Conservation (phyloP, 2,888 invertebrate genomes). For the Eupithecia insigniata region DNA sequence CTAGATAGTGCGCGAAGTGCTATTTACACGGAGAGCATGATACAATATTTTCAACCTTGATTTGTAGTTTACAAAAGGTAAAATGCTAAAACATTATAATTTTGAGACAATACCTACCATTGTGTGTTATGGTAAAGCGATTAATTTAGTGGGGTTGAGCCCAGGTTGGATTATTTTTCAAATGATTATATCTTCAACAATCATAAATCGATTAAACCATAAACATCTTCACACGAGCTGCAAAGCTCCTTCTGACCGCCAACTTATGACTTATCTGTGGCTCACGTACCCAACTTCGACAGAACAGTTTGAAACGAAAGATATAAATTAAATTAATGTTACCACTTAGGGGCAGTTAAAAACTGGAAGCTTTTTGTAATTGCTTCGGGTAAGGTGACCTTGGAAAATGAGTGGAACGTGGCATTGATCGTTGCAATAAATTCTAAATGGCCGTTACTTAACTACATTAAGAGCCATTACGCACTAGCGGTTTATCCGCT, state of each 20-base stretch:
- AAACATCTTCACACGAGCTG: constrained; percentile 13
- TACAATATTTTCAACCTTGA: too few species aligned
- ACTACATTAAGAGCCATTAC: not conserved
- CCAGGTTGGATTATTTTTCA: not conserved
- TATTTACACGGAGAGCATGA: too few species aligned
- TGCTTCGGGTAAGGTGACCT: constrained; percentile 37
- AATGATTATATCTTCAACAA: not conserved
- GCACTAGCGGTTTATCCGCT: not conserved
- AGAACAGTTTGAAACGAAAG: constrained; percentile 57
- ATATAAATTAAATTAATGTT: constrained; percentile 66
- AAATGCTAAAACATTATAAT: too few species aligned
- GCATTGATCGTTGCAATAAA: constrained; percentile 31
- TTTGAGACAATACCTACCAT: too few species aligned
- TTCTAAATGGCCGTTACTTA: constrained; percentile 20
- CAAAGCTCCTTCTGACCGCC: constrained; percentile 9
- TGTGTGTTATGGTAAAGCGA: too few species aligned
- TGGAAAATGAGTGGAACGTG: constrained; percentile 34
- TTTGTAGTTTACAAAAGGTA: too few species aligned
- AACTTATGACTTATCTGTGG: constrained; percentile 48
- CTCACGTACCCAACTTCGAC: constrained; percentile 48
- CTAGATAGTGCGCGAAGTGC: too few species aligned
- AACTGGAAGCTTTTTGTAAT: constrained; percentile 44
- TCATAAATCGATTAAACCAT: not conserved
- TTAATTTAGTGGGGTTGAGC: too few species aligned
- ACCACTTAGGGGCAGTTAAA: constrained; percentile 48